Base-by-base conservation (phyloP, 1,140 invertebrate genomes). In the Apis cerana region DNA sequence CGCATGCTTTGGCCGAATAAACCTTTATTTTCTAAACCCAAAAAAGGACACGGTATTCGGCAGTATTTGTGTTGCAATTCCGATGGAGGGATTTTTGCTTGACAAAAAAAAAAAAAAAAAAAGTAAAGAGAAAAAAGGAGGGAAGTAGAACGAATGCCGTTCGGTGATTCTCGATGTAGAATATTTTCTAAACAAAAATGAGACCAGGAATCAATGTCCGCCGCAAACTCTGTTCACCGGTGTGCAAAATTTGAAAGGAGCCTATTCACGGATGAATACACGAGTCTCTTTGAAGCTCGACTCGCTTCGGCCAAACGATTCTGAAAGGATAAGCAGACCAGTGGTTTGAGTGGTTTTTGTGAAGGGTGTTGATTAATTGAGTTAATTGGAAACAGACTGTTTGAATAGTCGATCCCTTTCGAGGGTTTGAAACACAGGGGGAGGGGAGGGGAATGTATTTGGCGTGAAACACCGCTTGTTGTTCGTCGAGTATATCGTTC, bases 291-390 rank as follows among this genome's bases (percentile, higher is more conserved):
- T 50, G 54, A 33, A 59, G 12, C 62, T 48, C 62, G 54, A 61
- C 67, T 68, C 62, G 21, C 43, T 68, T 59, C 43, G 62, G n/a
- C 19, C n/a, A 56, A 27, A 52, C 80, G 23, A 68, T 69, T 76
- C 43, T 61, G 64, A 82, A 82, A 61, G 80, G 80, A 76, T 33
- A 68, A 68, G 72, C 62, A 75, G 72, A 65, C 54, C 43, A 11
- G 21, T 12, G 21, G 43, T 59, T 82, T 43, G 64, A 82, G 80
- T 68, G 64, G 43, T 33, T 65, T 75, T 76, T 67, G 72, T 61
- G 12, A 17, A 56, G 80, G 64, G 74, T 76, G 80, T 82, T 74
- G 80, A 76, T 82, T 82, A 82, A 76, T 82, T 75, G 80, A 76
- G 80, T 76, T 76, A 82, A 82, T 82, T 82, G 72, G 74, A 76